These are phyloP conservation scores for Sialia sialis DNA, from an alignment of 2,113 vertebrate genomes.

Conservation along the genomic window DNA sequence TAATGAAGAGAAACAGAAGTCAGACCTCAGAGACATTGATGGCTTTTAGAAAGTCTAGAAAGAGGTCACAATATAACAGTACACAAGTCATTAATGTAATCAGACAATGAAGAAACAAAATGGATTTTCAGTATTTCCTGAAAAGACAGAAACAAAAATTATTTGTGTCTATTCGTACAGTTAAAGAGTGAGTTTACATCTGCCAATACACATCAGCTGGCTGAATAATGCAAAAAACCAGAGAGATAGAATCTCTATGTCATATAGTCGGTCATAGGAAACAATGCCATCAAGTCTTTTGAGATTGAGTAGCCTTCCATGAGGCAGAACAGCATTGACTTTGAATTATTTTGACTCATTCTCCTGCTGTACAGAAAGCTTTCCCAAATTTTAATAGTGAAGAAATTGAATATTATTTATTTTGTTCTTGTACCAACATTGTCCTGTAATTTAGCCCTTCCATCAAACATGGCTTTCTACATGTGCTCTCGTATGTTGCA, in stretches of 20 bases:
- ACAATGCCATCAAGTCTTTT: not conserved
- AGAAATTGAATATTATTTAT: not conserved
- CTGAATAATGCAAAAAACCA: not conserved
- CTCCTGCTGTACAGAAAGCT: not conserved
- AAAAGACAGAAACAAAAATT: not conserved
- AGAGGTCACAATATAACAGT: not conserved
- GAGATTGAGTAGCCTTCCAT: not conserved
- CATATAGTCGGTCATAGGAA: not conserved
- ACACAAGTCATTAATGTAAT: not conserved
- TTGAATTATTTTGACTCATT: not conserved
- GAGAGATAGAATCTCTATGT: not conserved
- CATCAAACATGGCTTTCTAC: not conserved
- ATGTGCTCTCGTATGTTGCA: rapidly evolving
- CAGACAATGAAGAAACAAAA: not conserved
- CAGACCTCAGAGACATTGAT: not conserved
- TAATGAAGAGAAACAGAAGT: not conserved
- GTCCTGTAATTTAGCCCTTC: not conserved
- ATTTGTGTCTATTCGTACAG: not conserved
- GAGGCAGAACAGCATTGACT: not conserved
- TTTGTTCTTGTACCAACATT: not conserved
- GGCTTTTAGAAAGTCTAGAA: not conserved
- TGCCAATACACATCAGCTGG: not conserved
- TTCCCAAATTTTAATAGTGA: not conserved
- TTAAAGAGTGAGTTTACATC: not conserved
- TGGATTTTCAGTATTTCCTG: not conserved